Evolutionary conservation across 2,888 invertebrate genomes (phyloP), one percentile per base, ranked within the genome.

Genomic region (Spodoptera exigua): DNA sequence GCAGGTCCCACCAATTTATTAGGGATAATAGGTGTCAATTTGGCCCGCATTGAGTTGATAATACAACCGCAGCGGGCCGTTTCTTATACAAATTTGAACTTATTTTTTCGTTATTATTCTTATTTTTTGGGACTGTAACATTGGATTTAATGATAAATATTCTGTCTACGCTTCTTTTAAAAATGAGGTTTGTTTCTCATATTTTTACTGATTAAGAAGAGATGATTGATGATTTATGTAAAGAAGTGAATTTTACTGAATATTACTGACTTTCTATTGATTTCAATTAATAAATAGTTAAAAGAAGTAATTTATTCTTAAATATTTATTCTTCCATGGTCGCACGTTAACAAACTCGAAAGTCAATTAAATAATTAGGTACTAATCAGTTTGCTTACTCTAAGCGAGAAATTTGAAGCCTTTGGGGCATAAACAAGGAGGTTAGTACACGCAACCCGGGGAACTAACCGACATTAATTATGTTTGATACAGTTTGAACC

Each of bases 21-120:
- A 46, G 40, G 21, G 16, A 64, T 63, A 46, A 46, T 64, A 40
- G 49, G 16, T 56, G 63, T 37, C 64, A 64, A 64, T 63, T 63
- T 64, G 45, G 16, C 17, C 43, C 21, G 16, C 21, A 45, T n/a
- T 32, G 10, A 13, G 21, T 13, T 40, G 32, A 49, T 49, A 40
- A 40, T 36, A 32, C 37, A 27, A 16, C 27, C 35, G 9, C 12
- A 45, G 35, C 13, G 21, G n/a, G 9, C 9, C 11, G 9, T 43
- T 63, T 63, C 45, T 46, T n/a, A 56, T 11, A 32, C 18, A 56
- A 56, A 41, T 47, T 32, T 39, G 1, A 16, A 46, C 36, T 36
- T 16, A 36, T 47, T 18, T 44, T 11, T 4, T 41, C 7, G 10
- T n/a, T 27, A 62, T 54, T 37, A 32, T 37, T 27, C 5, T 27